Evolutionary conservation across 2,113 vertebrate genomes (phyloP).

Genomic region (Albula glossodonta): DNA sequence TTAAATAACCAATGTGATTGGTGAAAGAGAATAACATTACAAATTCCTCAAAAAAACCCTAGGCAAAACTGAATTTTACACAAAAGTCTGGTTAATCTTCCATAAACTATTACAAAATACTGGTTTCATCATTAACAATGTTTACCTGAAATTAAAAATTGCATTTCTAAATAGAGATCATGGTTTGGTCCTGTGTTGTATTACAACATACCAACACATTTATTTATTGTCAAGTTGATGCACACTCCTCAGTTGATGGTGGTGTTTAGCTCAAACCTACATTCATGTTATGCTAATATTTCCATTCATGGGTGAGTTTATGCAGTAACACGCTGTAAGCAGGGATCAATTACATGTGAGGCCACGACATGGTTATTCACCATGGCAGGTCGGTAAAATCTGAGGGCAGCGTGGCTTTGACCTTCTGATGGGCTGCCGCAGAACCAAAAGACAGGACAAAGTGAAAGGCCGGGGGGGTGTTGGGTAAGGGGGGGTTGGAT

Average conservation of each 20-base stretch:
- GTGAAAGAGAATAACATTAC: neutral
- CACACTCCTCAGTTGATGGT: neutral
- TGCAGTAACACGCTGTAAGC: slow-evolving; percentile 34
- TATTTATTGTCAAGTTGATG: neutral
- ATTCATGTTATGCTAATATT: slow-evolving; percentile 49
- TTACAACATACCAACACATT: neutral
- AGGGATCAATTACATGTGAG: slow-evolving; percentile 60
- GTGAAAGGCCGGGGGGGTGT: neutral
- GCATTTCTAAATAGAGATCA: neutral
- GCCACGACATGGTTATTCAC: slow-evolving; percentile 59
- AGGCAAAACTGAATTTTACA: neutral
- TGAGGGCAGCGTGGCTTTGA: neutral
- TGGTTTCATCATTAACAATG: neutral
- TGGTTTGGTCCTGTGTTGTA: neutral
- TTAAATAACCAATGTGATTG: no score
- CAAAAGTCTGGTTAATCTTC: neutral
- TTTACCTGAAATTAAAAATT: neutral
- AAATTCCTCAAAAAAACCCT: neutral
- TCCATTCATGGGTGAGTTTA: slow-evolving; percentile 54
- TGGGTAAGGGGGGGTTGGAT: neutral
- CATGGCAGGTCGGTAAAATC: slow-evolving; percentile 45
- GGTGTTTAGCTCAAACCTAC: slow-evolving; percentile 31
- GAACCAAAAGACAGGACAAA: neutral
- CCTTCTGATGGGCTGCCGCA: slow-evolving; percentile 23
- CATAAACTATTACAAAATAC: neutral